Evolutionary conservation across 2,113 vertebrate genomes (phyloP).

Genomic region (Chelonoidis abingdonii): DNA sequence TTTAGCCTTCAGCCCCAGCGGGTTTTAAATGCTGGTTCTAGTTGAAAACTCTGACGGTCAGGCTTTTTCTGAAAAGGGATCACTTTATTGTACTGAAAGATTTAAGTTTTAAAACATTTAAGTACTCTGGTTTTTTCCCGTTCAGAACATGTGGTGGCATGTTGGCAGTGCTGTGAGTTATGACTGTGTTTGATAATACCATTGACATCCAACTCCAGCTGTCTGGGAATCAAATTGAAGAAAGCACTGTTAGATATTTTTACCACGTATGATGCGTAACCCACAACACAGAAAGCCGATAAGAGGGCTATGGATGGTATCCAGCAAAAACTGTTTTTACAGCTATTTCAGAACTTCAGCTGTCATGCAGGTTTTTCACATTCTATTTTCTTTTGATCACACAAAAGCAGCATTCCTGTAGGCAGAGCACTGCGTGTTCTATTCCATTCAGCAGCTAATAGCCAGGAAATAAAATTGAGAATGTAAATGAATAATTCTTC

Average conservation of each 20-base stretch:
- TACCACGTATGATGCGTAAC: neutral
- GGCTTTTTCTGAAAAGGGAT: constrained; percentile 14
- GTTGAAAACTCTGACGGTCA: neutral
- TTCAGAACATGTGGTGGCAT: neutral
- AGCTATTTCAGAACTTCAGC: constrained; percentile 13
- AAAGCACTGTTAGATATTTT: constrained; percentile 42
- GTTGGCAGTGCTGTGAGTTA: constrained; percentile 30
- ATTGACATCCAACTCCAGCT: constrained; percentile 22
- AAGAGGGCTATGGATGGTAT: neutral
- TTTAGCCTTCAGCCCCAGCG: neutral
- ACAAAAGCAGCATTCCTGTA: neutral
- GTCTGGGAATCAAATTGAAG: neutral
- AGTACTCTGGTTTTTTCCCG: neutral
- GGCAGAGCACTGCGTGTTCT: neutral
- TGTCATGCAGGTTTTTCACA: neutral
- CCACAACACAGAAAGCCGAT: neutral
- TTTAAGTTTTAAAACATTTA: constrained; percentile 45
- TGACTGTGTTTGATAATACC: constrained; percentile 35
- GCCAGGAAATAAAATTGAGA: constrained; percentile 10
- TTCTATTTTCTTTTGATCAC: constrained; percentile 41
- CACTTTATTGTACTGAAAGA: constrained; percentile 13
- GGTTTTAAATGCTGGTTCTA: constrained; percentile 16
- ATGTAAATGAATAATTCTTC: constrained; percentile 28
- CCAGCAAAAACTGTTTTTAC: constrained; percentile 26
- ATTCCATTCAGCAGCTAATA: neutral